These are phyloP conservation scores for Corythornis leucogaster DNA, from an alignment of 2,797 vertebrate species.

Conservation along the genomic window DNA sequence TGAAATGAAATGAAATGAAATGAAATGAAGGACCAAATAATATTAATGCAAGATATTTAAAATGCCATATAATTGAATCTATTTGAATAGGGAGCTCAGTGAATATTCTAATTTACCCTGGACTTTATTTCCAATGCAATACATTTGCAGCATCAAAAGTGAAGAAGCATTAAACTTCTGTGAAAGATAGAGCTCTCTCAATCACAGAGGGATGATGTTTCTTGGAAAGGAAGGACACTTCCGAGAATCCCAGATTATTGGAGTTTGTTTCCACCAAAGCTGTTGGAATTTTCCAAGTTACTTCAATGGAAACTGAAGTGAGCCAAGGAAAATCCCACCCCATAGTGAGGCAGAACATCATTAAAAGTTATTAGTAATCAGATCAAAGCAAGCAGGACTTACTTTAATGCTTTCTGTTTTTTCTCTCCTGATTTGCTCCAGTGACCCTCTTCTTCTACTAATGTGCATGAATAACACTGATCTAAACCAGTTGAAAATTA, in stretches of 20 bases:
- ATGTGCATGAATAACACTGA: background rate
- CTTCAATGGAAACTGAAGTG: constrained; percentile 46
- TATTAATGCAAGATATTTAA: background rate
- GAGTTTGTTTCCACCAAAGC: constrained; percentile 13
- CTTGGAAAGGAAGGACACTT: constrained; percentile 37
- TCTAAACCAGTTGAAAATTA: background rate
- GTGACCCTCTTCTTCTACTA: background rate
- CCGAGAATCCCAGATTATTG: constrained; percentile 24
- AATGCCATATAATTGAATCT: background rate
- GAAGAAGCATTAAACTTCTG: background rate
- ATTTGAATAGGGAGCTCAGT: background rate
- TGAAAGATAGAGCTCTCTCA: background rate
- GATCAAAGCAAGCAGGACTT: background rate
- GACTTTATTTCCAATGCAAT: background rate
- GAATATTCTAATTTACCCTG: background rate
- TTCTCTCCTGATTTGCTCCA: background rate
- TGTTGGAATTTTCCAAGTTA: constrained; percentile 42
- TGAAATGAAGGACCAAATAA: background rate
- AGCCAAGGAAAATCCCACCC: constrained; percentile 34
- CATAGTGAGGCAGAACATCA: background rate
- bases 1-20: too few relatives aligned
- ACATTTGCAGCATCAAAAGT: background rate
- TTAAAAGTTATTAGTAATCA: background rate
- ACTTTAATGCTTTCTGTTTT: background rate
- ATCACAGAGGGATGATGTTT: background rate